Conservation (phyloP, 2,888 invertebrate genomes). For the Tenthredo scrophulariae region DNA sequence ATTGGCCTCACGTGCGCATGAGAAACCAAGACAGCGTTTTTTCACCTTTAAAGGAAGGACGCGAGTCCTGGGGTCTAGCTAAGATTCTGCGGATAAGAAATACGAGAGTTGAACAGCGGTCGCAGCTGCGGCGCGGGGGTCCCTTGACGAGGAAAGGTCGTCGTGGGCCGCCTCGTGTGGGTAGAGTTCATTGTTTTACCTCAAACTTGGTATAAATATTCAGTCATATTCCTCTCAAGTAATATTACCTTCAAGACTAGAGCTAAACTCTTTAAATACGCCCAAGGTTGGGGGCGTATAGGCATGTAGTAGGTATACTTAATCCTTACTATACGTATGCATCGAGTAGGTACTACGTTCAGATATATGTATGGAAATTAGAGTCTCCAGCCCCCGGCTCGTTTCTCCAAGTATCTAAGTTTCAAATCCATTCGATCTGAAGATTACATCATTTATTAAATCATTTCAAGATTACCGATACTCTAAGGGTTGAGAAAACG, state of each 20-base stretch:
- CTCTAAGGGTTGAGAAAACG: background rate
- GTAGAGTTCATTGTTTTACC: slow-evolving; percentile 67
- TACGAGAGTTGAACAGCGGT: background rate
- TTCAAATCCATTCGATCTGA: background rate
- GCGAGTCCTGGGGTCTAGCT: background rate
- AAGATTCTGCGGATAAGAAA: slow-evolving; percentile 13
- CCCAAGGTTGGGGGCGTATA: slow-evolving; percentile 34
- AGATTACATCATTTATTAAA: background rate
- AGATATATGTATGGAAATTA: slow-evolving; percentile 29
- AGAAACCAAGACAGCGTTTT: slow-evolving; percentile 24
- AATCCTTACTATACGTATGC: background rate
- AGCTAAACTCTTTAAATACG: slow-evolving; percentile 2
- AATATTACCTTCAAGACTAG: background rate
- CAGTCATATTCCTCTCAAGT: slow-evolving; percentile 63
- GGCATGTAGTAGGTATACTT: background rate
- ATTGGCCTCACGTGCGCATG: slow-evolving; percentile 35
- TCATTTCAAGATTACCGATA: background rate
- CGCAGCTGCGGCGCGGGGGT: slow-evolving; percentile 11
- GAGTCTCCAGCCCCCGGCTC: background rate
- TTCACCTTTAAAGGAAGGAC: background rate
- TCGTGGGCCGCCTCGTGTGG: slow-evolving; percentile 65
- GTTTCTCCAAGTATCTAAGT: background rate
- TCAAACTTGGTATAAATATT: slow-evolving; percentile 68
- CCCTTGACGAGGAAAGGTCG: slow-evolving; percentile 49
- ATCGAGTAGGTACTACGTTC: background rate